Conservation (phyloP, 53 echinoderm and acorn worm genomes). For the Echinometra lucunter region DNA sequence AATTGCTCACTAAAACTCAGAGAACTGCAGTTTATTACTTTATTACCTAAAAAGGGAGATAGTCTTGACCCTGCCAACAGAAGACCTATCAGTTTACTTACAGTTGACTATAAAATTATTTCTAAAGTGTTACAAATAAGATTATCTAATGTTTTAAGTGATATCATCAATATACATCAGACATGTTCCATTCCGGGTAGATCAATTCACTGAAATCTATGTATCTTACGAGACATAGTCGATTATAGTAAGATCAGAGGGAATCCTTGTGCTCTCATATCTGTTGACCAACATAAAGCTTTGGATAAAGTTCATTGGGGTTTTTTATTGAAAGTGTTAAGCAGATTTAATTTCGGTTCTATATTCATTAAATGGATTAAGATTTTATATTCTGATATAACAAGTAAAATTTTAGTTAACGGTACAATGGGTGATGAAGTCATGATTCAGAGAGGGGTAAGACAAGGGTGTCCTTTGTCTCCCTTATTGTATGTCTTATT, state of each 20-base stretch:
- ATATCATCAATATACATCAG: slow-evolving; percentile 64
- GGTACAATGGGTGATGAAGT: slow-evolving; percentile 47
- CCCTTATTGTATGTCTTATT: slow-evolving; percentile 72
- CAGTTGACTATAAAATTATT: slow-evolving; percentile 77
- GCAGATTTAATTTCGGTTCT: slow-evolving; percentile 47
- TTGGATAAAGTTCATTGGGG: slow-evolving; percentile 74
- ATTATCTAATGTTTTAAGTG: slow-evolving; percentile 31
- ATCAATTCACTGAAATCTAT: slow-evolving; percentile 72
- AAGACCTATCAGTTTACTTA: slow-evolving; percentile 75
- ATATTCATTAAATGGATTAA: slow-evolving; percentile 60
- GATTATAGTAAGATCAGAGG: background rate
- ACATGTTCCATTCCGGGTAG: slow-evolving; percentile 77
- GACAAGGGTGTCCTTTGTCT: slow-evolving; percentile 75
- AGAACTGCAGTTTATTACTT: background rate
- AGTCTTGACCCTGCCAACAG: slow-evolving; percentile 40
- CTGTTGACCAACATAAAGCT: slow-evolving; percentile 71
- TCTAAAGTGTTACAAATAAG: slow-evolving; percentile 71
- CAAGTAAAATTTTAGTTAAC: slow-evolving; percentile 55
- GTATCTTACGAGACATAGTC: slow-evolving; percentile 73
- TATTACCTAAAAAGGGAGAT: background rate
- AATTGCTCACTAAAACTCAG: background rate
- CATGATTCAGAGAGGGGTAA: slow-evolving; percentile 41
- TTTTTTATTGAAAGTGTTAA: slow-evolving; percentile 59
- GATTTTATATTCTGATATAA: slow-evolving; percentile 67
- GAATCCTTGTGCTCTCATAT: slow-evolving; percentile 56